A percentile compares a stretch with the other conserved stretches of the same genome.
Evolutionary conservation across 2,797 vertebrate species (phyloP).

Genomic region (Malurus leucopterus): DNA sequence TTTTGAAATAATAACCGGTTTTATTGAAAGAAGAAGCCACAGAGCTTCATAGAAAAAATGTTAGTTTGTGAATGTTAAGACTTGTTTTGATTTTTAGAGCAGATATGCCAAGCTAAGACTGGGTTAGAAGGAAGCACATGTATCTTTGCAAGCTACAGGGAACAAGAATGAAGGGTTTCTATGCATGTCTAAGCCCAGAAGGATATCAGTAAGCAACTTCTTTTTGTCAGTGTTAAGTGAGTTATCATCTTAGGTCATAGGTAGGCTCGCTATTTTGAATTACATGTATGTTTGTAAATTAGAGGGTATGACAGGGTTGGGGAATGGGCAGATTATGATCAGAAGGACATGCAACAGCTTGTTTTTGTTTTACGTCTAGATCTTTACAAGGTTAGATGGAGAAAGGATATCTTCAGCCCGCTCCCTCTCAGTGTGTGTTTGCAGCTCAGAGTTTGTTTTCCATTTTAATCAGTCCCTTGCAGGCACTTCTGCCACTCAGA

Average conservation of each 20-base stretch:
- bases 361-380: background rate
- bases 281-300: background rate
- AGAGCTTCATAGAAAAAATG: conserved; percentile 7
- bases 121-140: conserved; percentile 47
- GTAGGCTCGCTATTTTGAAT: background rate
- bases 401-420: background rate
- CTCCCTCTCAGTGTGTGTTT: background rate
- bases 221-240: background rate
- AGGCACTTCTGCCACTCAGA: background rate
- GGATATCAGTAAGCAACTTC: background rate
- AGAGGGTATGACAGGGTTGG: background rate
- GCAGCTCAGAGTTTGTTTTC: background rate
- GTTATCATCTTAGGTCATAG: background rate
- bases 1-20: conserved; percentile 46
- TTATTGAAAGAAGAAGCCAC: conserved; percentile 60
- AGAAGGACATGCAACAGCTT: background rate
- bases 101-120: conserved; percentile 6
- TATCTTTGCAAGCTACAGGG: conserved; percentile 15
- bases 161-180: background rate
- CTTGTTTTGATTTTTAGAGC: conserved; percentile 54
- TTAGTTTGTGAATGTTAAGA: background rate
- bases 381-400: background rate
- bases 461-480: background rate
- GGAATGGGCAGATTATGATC: background rate
- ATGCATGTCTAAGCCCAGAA: background rate